phyloP scores from a whole-genome alignment of 2,888 invertebrate genomes.

The Biston stratarius region DNA sequence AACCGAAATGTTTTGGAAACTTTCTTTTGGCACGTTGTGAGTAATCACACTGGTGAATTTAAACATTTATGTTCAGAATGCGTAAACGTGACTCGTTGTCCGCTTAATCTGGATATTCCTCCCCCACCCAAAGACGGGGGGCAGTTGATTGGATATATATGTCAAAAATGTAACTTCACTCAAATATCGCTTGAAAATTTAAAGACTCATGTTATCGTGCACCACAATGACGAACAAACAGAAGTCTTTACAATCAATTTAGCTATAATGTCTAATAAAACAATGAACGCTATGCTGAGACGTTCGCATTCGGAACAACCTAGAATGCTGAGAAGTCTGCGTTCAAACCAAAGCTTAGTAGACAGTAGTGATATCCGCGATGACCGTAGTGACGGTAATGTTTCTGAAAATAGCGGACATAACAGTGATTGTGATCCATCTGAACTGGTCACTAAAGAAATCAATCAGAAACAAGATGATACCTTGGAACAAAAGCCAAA shows the following conservation, averaged over 20 bases:
- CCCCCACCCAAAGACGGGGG: conserved; percentile 75
- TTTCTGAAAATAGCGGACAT: conserved; percentile 46
- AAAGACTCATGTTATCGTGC: conserved; percentile 87
- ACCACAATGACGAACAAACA: conserved; percentile 82
- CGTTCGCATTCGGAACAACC: conserved; percentile 45
- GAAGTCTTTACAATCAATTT: conserved; percentile 78
- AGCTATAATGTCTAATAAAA: conserved; percentile 63
- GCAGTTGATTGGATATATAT: conserved; percentile 87
- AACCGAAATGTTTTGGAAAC: conserved; percentile 65
- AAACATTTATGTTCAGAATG: conserved; percentile 89
- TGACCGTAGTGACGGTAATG: conserved; percentile 55
- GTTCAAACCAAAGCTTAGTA: conserved; percentile 55
- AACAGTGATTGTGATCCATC: conserved; percentile 40
- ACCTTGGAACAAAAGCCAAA: conserved; percentile 26
- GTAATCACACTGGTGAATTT: conserved; percentile 93
- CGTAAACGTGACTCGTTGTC: conserved; percentile 62
- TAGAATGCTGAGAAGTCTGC: conserved; percentile 60
- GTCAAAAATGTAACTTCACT: conserved; percentile 90
- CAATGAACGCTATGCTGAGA: conserved; percentile 53
- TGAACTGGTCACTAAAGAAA: conserved; percentile 19
- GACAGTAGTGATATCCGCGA: conserved; percentile 57
- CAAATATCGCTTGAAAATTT: conserved; percentile 88
- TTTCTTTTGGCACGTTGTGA: conserved; percentile 90
- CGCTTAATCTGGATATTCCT: conserved; percentile 73
- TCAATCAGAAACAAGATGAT: conserved; percentile 17